phyloP scores from a whole-genome alignment of 2,797 vertebrate species.

The Scyliorhinus canicula region DNA sequence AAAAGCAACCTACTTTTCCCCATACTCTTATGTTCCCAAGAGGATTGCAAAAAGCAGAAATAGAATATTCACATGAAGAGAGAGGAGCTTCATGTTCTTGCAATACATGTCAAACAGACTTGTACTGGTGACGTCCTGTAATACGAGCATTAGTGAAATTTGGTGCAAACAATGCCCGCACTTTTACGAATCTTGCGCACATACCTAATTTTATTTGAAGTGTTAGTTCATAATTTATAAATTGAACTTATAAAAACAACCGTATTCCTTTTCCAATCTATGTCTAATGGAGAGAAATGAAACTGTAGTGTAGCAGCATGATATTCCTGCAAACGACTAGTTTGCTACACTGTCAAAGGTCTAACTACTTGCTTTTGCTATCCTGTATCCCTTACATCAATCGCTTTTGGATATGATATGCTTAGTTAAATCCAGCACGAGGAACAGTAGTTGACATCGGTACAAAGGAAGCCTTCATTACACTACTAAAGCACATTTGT shows the following conservation, averaged over 20 bases:
- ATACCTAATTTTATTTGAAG: background rate
- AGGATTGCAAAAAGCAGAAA: background rate
- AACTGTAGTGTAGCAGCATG: background rate
- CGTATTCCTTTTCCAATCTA: background rate
- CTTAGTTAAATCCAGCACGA: background rate
- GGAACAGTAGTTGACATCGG: background rate
- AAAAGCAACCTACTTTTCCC: background rate
- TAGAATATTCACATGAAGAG: background rate
- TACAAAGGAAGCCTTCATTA: constrained; percentile 29
- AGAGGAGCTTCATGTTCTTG: background rate
- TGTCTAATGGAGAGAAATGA: background rate
- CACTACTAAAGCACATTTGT: background rate
- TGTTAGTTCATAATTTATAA: constrained; percentile 3
- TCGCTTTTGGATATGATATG: background rate
- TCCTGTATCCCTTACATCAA: background rate
- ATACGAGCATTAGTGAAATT: background rate
- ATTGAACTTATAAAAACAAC: background rate
- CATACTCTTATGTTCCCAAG: background rate
- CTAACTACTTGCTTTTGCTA: background rate
- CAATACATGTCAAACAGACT: background rate
- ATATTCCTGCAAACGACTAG: background rate
- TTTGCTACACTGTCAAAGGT: background rate
- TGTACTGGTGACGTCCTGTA: background rate
- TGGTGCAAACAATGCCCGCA: background rate
- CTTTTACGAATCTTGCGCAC: background rate